Evolutionary conservation across 1,140 invertebrate genomes (phyloP).

Genomic region (Centruroides vittatus): DNA sequence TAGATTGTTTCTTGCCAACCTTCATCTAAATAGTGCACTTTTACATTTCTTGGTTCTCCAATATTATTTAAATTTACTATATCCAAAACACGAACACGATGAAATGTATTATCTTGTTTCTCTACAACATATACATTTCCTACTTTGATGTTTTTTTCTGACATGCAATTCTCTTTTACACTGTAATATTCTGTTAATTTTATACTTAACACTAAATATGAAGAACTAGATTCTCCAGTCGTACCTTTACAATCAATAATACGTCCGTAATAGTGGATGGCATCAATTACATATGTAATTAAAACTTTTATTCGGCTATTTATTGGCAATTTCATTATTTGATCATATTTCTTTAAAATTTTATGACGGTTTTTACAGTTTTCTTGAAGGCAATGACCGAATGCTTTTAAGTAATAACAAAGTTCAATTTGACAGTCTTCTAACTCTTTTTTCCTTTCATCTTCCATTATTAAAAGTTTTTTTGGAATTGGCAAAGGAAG

Average conservation of each 20-base stretch:
- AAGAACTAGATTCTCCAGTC: not conserved
- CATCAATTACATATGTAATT: constrained; percentile 9
- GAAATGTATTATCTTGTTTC: not conserved
- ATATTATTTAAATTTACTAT: not conserved
- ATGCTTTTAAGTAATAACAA: constrained; percentile 5
- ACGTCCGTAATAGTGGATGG: constrained; percentile 4
- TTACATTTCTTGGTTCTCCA: not conserved
- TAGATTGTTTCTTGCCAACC: not conserved
- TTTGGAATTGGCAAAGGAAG: not conserved
- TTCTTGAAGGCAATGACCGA: not conserved
- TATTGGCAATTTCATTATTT: not conserved
- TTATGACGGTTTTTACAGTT: constrained; percentile 2
- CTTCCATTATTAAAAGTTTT: not conserved
- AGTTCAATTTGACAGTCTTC: not conserved
- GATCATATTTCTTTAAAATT: not conserved
- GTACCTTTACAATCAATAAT: not conserved
- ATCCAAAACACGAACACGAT: constrained; percentile 3
- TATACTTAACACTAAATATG: constrained; percentile 1
- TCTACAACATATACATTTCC: constrained; percentile 2
- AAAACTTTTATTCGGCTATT: constrained; percentile 3
- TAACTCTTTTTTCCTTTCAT: not conserved
- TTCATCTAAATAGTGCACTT: constrained; percentile 3
- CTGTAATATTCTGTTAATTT: not conserved
- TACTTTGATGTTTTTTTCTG: not conserved
- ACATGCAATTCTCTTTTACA: not conserved